Conservation (phyloP, 2,113 vertebrate species). For the Agapornis roseicollis region DNA sequence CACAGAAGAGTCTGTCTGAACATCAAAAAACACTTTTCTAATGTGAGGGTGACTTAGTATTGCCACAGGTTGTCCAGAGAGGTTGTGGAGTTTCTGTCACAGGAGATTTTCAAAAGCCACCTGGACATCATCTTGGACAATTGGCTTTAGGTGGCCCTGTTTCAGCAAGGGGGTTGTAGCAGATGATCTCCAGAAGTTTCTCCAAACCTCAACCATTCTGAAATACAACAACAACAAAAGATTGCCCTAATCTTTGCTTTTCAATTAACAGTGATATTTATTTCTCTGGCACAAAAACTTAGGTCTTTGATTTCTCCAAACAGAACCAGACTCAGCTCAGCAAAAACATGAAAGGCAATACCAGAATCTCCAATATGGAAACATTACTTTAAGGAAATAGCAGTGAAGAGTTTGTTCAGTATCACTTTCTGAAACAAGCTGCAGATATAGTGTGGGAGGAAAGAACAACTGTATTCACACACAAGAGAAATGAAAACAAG, state of each 20-base stretch:
- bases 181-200: neutral
- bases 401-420: neutral
- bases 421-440: neutral
- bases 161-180: fast-evolving
- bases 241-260: neutral
- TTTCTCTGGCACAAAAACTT: neutral
- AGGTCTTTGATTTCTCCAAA: neutral
- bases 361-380: neutral
- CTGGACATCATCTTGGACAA: neutral
- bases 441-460: neutral
- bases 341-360: neutral
- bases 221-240: neutral
- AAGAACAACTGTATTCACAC: constrained; percentile 22
- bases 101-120: neutral
- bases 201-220: neutral
- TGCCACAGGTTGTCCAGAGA: neutral
- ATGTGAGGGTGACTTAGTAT: neutral
- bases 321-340: neutral
- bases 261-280: neutral
- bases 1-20: fast-evolving
- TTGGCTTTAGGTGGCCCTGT: neutral
- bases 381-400: neutral
- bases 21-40: neutral
- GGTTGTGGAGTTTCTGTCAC: neutral
- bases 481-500: constrained; percentile 15